Evolutionary conservation across 2,797 vertebrate genomes (phyloP), one percentile per base, ranked within the genome.

Genomic region (Bucorvus abyssinicus): DNA sequence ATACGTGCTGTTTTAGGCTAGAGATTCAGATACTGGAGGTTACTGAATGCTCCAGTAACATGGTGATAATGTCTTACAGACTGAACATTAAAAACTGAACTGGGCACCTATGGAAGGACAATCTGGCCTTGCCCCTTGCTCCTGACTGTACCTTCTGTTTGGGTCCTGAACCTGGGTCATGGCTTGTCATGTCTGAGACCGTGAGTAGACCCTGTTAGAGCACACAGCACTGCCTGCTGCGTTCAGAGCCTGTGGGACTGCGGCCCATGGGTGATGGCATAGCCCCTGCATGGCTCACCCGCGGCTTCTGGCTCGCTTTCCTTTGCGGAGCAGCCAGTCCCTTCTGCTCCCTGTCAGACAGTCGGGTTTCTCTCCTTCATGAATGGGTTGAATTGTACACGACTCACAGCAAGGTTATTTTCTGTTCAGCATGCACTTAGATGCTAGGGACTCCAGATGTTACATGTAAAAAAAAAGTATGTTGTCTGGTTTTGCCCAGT

Each of bases 401-500:
- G 0, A 63, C 57, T 95, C 88, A 84, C 49, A 93, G 68, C 67
- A 79, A 63, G 21, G 24, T 38, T 61, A 53, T 61, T 92, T 92
- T 84, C 73, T 92, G 29, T 89, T 84, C 82, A 85, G 65, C 59
- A 32, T 68, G 75, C 20, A 36, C 52, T 77, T 57, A 77, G 29
- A 68, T 80, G n/a, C 13, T 45, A 55, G 61, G 38, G 50, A 89
- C 27, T 44, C 82, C 89, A 94, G 87, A 79, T 76, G 89, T 70
- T 79, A 53, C 50, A 56, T 12, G 64, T 75, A 6, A 88, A 91
- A 85, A 69, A 60, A 92, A 89, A 55, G 23, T 34, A 82, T 22
- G 40, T 77, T 83, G 89, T 84, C 92, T 84, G 76, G 76, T 78
- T 93, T 89, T 82, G 47, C 86, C 89, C 63, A 75, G 87, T 74